Conservation (phyloP, 1,140 invertebrate species). For the Akabosia matsudoensis region DNA sequence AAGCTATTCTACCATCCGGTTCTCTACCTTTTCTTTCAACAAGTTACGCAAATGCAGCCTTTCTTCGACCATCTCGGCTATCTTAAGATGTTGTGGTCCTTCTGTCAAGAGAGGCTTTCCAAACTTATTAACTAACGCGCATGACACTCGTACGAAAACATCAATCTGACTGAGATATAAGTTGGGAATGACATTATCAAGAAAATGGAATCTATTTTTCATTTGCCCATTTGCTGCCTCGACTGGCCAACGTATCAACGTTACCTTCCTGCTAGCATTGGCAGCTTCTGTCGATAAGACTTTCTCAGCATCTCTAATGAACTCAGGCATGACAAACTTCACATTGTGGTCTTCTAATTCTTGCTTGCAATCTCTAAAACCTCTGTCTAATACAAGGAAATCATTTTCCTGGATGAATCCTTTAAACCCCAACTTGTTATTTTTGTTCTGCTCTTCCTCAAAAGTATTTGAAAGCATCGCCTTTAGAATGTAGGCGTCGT, state of each 20-base stretch:
- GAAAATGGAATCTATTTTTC: slow-evolving; percentile 31
- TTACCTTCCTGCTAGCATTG: slow-evolving; percentile 49
- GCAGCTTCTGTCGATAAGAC: slow-evolving; percentile 49
- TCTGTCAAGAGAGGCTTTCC: neutral
- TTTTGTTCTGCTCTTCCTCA: neutral
- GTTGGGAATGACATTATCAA: slow-evolving; percentile 6
- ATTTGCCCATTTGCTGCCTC: slow-evolving; percentile 49
- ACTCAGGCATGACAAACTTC: slow-evolving; percentile 46
- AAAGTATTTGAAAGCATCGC: neutral
- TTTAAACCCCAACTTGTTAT: neutral
- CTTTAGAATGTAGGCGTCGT: neutral
- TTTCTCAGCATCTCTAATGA: slow-evolving; percentile 46
- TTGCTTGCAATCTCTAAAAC: slow-evolving; percentile 47
- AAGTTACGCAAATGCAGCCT: neutral
- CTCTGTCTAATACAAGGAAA: slow-evolving; percentile 48
- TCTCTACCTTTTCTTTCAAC: neutral
- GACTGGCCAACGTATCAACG: slow-evolving; percentile 50
- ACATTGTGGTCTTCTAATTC: slow-evolving; percentile 40
- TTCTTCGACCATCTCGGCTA: neutral
- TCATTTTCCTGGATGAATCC: slow-evolving; percentile 23
- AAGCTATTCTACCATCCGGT: neutral
- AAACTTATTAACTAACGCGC: slow-evolving; percentile 14
- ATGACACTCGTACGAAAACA: neutral
- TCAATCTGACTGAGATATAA: slow-evolving; percentile 12
- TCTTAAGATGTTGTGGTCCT: neutral